These are phyloP conservation scores for Yponomeuta plumbellus DNA, from an alignment of 2,888 invertebrate genomes.

Conservation along the genomic window DNA sequence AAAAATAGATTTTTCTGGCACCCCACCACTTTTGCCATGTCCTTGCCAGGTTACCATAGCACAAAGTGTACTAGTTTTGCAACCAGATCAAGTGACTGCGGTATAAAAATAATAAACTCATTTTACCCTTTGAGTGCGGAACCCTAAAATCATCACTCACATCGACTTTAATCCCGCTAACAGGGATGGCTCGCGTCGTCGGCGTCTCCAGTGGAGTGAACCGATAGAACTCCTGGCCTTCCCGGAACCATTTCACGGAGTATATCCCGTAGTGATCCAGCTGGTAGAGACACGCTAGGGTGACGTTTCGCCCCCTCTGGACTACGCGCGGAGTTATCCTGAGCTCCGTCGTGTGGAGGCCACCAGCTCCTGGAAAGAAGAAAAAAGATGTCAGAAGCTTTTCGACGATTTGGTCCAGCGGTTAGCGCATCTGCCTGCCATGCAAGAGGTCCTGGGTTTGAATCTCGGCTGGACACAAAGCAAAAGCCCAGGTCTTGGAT, in stretches of 20 bases:
- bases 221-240: constrained; percentile 88
- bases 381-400: neutral
- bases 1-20: too few relatives aligned
- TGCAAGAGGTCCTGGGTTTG: too few relatives aligned
- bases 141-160: constrained; percentile 75
- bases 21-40: too few relatives aligned
- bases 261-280: constrained; percentile 85
- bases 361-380: constrained; percentile 74
- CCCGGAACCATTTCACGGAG: constrained; percentile 91
- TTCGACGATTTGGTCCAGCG: too few relatives aligned
- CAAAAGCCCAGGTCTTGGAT: too few relatives aligned
- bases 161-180: constrained; percentile 86
- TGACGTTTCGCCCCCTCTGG: constrained; percentile 81
- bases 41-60: too few relatives aligned
- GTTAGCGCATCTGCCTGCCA: too few relatives aligned
- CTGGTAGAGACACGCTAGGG: constrained; percentile 85
- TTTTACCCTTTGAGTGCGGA: too few relatives aligned
- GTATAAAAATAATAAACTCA: too few relatives aligned
- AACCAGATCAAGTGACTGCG: too few relatives aligned
- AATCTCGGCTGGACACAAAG: too few relatives aligned
- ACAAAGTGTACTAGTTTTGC: too few relatives aligned
- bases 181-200: constrained; percentile 82
- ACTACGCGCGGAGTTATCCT: constrained; percentile 84
- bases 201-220: constrained; percentile 86
- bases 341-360: constrained; percentile 83